Evolutionary conservation across 92 coral and sea anemone species (phyloP).

Genomic region (Actinostola sp.): DNA sequence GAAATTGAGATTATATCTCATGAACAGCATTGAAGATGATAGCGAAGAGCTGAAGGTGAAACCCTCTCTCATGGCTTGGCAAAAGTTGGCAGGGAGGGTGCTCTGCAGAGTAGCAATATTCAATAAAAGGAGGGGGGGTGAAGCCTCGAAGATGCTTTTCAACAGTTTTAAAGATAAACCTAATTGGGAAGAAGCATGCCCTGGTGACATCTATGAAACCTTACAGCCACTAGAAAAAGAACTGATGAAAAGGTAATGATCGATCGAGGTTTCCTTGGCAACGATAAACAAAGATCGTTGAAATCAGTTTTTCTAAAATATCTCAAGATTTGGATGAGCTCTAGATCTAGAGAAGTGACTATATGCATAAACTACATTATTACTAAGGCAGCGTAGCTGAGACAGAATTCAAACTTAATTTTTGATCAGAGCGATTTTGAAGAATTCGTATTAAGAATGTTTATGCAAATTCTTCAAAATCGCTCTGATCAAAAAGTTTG

Average conservation of each 20-base stretch:
- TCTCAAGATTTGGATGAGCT: no score
- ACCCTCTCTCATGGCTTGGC: background rate
- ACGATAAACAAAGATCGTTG: no score
- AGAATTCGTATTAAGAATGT: no score
- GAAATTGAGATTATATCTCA: background rate
- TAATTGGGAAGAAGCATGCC: background rate
- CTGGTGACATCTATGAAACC: background rate
- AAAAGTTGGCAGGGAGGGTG: background rate
- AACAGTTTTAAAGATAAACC: background rate
- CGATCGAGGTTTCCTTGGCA: no score
- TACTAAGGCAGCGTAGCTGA: no score
- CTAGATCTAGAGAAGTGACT: no score
- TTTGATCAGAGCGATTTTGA: no score
- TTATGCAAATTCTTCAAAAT: no score
- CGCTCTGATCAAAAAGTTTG: no score
- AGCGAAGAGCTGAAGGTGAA: background rate
- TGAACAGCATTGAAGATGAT: background rate
- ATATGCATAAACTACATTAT: no score
- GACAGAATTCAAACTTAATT: no score
- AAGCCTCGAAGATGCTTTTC: constrained; percentile 1
- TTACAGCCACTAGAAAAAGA: constrained; percentile 7
- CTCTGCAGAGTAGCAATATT: constrained; percentile 4
- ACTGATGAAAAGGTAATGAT: constrained; percentile 21
- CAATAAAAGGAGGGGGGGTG: constrained; percentile 14
- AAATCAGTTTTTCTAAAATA: no score